Evolutionary conservation across 1,140 invertebrate species (phyloP).

Genomic region (Palaemon carinicauda): DNA sequence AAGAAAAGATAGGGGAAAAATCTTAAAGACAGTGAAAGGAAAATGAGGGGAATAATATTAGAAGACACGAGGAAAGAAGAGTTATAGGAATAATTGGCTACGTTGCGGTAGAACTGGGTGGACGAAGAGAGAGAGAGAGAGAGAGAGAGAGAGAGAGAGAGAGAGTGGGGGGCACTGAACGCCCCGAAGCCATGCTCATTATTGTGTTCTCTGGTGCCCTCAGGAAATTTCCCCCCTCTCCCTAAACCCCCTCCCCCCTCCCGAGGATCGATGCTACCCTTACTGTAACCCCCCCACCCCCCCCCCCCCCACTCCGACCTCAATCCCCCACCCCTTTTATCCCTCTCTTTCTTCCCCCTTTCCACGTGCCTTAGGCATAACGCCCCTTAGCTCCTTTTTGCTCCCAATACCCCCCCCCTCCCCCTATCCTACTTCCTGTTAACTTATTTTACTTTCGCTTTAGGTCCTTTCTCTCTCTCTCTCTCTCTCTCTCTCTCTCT

Average conservation of each 20-base stretch:
- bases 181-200: background rate
- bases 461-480: background rate
- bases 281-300: background rate
- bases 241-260: background rate
- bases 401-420: background rate
- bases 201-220: too few species aligned
- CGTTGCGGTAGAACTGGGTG: background rate
- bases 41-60: too few species aligned
- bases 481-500: background rate
- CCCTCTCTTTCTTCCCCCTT: background rate
- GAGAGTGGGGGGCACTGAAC: background rate
- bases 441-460: background rate
- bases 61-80: background rate
- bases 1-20: too few species aligned
- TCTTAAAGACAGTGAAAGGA: too few species aligned
- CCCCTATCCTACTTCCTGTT: background rate
- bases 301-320: background rate
- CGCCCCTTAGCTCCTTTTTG: background rate
- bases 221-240: background rate
- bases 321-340: background rate
- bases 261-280: background rate
- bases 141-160: constrained; percentile 17
- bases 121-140: background rate
- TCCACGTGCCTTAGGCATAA: background rate
- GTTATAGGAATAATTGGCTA: background rate